phyloP scores from a whole-genome alignment of 1,140 invertebrate species.

The Ceratina japonica region DNA sequence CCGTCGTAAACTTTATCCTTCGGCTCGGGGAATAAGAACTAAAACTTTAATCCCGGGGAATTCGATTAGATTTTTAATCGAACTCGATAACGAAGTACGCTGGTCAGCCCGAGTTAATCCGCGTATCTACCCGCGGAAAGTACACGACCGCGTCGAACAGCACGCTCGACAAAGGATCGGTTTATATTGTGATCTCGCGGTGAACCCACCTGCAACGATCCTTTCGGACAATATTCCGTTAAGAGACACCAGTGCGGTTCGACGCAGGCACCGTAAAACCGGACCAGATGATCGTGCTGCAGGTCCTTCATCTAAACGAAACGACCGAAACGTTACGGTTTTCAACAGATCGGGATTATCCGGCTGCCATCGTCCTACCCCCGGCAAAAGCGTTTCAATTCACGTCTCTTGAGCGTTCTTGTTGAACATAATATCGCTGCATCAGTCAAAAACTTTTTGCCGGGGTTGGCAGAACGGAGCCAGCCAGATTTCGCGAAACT shows the following conservation, averaged over 20 bases:
- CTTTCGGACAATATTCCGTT: conserved; percentile 97
- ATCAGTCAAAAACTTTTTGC: too few relatives aligned
- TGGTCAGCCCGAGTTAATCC: neutral
- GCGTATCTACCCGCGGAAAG: neutral
- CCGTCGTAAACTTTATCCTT: neutral
- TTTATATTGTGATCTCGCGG: conserved; percentile 1
- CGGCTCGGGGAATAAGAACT: neutral
- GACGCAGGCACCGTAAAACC: conserved; percentile 96
- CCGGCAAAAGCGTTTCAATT: too few relatives aligned
- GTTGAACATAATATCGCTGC: too few relatives aligned
- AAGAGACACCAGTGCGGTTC: conserved; percentile 93
- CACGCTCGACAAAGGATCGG: neutral
- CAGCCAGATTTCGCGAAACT: too few relatives aligned
- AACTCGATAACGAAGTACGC: conserved; percentile 2
- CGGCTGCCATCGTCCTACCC: neutral
- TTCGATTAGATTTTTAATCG: conserved; percentile 37
- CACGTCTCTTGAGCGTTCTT: too few relatives aligned
- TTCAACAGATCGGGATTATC: neutral
- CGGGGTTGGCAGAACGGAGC: too few relatives aligned
- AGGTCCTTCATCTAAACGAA: conserved; percentile 92
- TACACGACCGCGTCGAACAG: neutral
- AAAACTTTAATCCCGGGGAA: conserved; percentile 18
- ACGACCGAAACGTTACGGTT: conserved; percentile 1
- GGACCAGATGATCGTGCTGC: conserved; percentile 96
- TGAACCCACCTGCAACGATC: conserved; percentile 85